Base-by-base conservation (phyloP, 2,113 vertebrate genomes). In the Pseudolaguvia tuberculata region DNA sequence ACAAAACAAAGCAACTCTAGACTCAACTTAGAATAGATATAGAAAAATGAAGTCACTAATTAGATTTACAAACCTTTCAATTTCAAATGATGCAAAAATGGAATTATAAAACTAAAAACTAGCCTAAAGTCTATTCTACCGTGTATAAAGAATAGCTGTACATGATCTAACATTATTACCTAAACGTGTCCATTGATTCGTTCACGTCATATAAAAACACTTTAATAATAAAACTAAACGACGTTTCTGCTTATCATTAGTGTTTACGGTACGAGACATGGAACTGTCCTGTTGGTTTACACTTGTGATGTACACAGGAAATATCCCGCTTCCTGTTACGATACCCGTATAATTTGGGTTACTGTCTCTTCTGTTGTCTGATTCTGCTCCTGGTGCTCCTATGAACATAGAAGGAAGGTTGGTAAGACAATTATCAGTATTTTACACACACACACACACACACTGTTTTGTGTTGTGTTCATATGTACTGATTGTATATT, bases 331-430 rank as follows among this genome's bases (percentile, higher is more conserved):
- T 31, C n/a, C 73, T 63, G 91, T 92, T 96, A 97, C 59, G 94
- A 96, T 71, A 96, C 95, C 72, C 94, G 88, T 86, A 97, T 96
- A 90, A 98, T 97, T 89, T 96, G 94, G 84, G 92, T 92, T 89
- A 97, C 94, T 0, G 91, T 92, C 81, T 97, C 96, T 58, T 98
- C 96, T 35, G 89, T 91, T 53, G 87, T 80, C 85, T 96, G 94
- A 76, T 83, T 77, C n/a, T 91, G 88, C 69, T 96, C 94, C 91
- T 96, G 88, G 47, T 81, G 76, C 76, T 52, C 86, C 47, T 88
- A 84, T 80, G 72, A 1, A 78, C 42, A 8, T 29, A 15, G 11
- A 72, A 77, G 81, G 78, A 69, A 58, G 47, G 17, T 31, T 23
- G 23, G 65, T 67, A 52, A 79, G 52, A 73, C 75, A 66, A 63